Percentiles rank a stretch among this genome's conserved stretches.
phyloP scores from a whole-genome alignment of 2,888 invertebrate genomes.

The Trypoxylon attenuatum region DNA sequence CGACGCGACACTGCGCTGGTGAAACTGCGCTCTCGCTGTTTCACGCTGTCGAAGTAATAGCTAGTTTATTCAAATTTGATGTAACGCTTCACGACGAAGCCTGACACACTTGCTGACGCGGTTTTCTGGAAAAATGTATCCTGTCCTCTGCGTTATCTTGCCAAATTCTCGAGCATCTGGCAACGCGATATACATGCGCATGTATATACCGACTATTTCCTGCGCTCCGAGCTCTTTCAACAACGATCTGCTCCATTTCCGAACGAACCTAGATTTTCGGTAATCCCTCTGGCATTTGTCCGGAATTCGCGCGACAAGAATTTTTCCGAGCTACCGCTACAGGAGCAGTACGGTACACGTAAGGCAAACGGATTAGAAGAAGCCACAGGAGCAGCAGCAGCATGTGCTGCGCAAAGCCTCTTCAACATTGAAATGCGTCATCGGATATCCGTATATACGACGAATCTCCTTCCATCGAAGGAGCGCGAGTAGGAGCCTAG shows the following conservation, averaged over 20 bases:
- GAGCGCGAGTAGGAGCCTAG: no score
- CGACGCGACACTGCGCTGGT: no score
- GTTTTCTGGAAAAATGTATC: conserved; percentile 1
- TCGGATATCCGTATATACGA: conserved; percentile 31
- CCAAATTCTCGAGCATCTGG: not conserved
- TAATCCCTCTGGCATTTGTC: no score
- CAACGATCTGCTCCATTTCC: no score
- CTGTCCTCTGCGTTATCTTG: not conserved
- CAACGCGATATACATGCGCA: no score
- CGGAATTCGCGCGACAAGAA: no score
- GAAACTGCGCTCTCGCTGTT: conserved; percentile 19
- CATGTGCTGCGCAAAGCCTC: conserved; percentile 9
- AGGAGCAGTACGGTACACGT: not conserved
- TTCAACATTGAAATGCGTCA: conserved; percentile 33
- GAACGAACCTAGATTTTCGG: no score
- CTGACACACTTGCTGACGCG: conserved; percentile 4
- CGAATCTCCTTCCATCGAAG: conserved; percentile 18
- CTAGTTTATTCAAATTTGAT: conserved; percentile 60
- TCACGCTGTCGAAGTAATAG: conserved; percentile 46
- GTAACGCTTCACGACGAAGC: conserved; percentile 28
- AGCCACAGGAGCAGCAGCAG: conserved; percentile 6
- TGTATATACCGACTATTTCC: no score
- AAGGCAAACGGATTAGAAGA: not conserved
- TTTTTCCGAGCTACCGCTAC: no score
- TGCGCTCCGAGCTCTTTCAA: not conserved